Evolutionary conservation across 2,113 vertebrate genomes (phyloP).

Genomic region (Eurystomus gularis): DNA sequence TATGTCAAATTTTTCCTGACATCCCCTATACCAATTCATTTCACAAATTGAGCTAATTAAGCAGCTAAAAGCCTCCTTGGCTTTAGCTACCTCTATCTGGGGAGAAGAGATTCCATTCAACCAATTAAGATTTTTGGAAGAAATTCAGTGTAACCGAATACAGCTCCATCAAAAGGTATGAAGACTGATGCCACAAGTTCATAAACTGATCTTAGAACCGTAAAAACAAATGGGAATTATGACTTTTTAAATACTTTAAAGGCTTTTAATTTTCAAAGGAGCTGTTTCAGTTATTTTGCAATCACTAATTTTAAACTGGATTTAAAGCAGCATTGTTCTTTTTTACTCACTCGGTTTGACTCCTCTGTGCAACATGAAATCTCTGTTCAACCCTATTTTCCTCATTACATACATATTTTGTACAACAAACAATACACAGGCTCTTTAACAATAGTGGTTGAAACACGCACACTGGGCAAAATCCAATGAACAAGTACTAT

Average conservation of each 20-base stretch:
- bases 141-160: background rate
- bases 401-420: background rate
- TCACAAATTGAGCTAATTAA: constrained; percentile 52
- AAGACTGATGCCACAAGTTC: constrained; percentile 10
- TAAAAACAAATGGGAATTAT: background rate
- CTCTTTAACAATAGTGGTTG: background rate
- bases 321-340: background rate
- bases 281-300: background rate
- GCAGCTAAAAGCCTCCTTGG: constrained; percentile 48
- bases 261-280: background rate
- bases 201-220: background rate
- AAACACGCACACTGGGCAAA: constrained; percentile 42
- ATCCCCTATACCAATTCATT: constrained; percentile 59
- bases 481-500: background rate
- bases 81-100: constrained; percentile 31
- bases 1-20: constrained; percentile 46
- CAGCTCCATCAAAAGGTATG: background rate
- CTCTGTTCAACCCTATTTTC: constrained; percentile 10
- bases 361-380: background rate
- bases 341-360: background rate
- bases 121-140: constrained; percentile 5
- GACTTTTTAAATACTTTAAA: background rate
- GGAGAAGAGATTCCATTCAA: constrained; percentile 11
- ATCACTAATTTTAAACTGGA: background rate
- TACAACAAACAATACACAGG: background rate